Evolutionary conservation across 1,140 invertebrate genomes (phyloP).

Genomic region (Metaphire vulgaris): DNA sequence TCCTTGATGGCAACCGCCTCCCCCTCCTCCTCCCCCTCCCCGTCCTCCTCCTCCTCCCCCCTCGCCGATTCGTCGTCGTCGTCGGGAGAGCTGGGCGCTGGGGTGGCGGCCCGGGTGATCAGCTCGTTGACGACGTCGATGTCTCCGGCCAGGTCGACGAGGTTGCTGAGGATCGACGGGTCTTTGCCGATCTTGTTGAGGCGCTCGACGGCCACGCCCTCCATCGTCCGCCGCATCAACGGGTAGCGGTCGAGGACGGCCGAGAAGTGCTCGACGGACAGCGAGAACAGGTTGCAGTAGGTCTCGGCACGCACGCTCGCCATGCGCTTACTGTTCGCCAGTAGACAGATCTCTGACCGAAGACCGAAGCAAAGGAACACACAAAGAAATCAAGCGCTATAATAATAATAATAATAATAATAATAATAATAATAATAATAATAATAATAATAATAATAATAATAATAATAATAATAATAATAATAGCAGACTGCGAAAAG

Average conservation of each 20-base stretch:
- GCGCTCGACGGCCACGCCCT: constrained; percentile 93
- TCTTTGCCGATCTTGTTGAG: constrained; percentile 96
- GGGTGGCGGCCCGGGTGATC: constrained; percentile 18
- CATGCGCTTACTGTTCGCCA: constrained; percentile 87
- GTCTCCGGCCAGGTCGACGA: constrained; percentile 22
- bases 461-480: too few relatives aligned
- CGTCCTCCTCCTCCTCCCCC: neutral
- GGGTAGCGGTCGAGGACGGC: constrained; percentile 94
- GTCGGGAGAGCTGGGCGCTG: constrained; percentile 9
- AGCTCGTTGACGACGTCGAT: constrained; percentile 49
- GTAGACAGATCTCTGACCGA: constrained; percentile 72
- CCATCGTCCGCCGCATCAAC: constrained; percentile 97
- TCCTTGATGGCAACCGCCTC: neutral
- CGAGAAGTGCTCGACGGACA: constrained; percentile 95
- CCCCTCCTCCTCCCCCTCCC: neutral
- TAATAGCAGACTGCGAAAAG: too few relatives aligned
- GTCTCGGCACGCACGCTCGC: constrained; percentile 94
- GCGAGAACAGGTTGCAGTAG: constrained; percentile 95
- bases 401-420: constrained; percentile 1
- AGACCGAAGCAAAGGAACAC: too few relatives aligned
- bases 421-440: too few relatives aligned
- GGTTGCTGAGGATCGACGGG: constrained; percentile 71
- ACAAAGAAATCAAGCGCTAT: neutral
- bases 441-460: too few relatives aligned
- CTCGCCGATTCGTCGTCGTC: constrained; percentile 11